Conservation (phyloP, 1,140 invertebrate genomes). For the Drosophila parabipectinata region DNA sequence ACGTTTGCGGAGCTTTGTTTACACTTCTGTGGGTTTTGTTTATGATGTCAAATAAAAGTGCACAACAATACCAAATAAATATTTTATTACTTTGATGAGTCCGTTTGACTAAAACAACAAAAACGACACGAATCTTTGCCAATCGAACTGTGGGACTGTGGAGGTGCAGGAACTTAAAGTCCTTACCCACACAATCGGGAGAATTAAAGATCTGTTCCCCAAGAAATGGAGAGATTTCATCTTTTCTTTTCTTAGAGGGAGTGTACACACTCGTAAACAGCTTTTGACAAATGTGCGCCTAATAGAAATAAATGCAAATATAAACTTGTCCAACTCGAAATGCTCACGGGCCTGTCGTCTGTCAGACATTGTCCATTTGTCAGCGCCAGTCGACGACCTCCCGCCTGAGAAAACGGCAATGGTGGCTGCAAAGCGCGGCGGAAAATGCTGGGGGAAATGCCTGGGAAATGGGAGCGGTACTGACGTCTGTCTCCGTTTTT, state of each 20-base stretch:
- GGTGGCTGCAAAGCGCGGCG: constrained; percentile 1
- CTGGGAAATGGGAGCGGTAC: constrained; percentile 18
- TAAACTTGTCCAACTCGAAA: constrained; percentile 77
- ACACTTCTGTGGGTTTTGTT: constrained; percentile 82
- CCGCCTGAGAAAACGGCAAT: constrained; percentile 8
- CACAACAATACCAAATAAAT: constrained; percentile 81
- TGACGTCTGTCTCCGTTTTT: constrained; percentile 73
- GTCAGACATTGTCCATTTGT: constrained; percentile 79
- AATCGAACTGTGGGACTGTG: constrained; percentile 26
- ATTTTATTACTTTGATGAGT: constrained; percentile 77
- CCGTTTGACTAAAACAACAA: constrained; percentile 43
- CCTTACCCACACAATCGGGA: not conserved
- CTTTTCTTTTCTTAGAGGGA: constrained; percentile 13
- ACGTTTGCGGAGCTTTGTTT: constrained; percentile 69
- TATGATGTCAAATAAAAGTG: constrained; percentile 83
- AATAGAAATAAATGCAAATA: constrained; percentile 83
- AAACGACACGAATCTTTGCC: constrained; percentile 21
- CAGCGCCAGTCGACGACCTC: constrained; percentile 56
- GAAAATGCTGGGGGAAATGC: not conserved
- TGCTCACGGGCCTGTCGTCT: constrained; percentile 66
- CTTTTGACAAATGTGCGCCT: constrained; percentile 81
- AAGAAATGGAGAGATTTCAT: constrained; percentile 48
- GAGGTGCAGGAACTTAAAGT: constrained; percentile 26
- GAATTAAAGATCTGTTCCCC: constrained; percentile 9
- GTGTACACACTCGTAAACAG: constrained; percentile 67